These are phyloP conservation scores for Xylocopa sonorina DNA, from an alignment of 1,140 invertebrate genomes.

Conservation along the genomic window DNA sequence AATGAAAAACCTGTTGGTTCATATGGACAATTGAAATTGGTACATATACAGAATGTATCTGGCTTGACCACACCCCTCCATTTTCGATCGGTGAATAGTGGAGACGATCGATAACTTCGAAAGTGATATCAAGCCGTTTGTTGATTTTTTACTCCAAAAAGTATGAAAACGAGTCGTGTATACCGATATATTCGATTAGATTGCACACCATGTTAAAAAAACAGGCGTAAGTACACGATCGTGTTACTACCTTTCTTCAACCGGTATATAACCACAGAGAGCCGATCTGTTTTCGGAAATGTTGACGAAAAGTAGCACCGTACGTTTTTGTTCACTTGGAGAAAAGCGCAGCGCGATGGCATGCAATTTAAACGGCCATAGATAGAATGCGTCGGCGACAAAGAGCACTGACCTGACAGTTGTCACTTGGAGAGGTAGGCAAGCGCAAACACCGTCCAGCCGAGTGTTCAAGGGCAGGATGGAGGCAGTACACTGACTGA, in stretches of 20 bases:
- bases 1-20: neutral
- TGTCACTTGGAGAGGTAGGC: conserved; percentile 54
- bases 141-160: neutral
- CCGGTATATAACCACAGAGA: neutral
- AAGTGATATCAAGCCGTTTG: neutral
- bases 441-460: conserved; percentile 52
- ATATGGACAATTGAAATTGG: neutral
- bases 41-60: neutral
- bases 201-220: conserved; percentile 5
- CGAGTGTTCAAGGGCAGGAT: conserved; percentile 60
- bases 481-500: conserved; percentile 63
- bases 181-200: neutral
- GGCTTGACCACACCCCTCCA: conserved; percentile 60
- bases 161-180: neutral
- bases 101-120: conserved; percentile 52
- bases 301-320: neutral
- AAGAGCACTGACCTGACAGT: conserved; percentile 69
- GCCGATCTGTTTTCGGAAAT: neutral
- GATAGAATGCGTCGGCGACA: neutral
- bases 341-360: neutral
- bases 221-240: neutral
- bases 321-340: neutral
- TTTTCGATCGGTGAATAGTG: conserved; percentile 53
- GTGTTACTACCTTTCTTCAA: neutral
- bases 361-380: conserved; percentile 9